phyloP scores from a whole-genome alignment of 2,888 invertebrate species.

The Idaea aversata region DNA sequence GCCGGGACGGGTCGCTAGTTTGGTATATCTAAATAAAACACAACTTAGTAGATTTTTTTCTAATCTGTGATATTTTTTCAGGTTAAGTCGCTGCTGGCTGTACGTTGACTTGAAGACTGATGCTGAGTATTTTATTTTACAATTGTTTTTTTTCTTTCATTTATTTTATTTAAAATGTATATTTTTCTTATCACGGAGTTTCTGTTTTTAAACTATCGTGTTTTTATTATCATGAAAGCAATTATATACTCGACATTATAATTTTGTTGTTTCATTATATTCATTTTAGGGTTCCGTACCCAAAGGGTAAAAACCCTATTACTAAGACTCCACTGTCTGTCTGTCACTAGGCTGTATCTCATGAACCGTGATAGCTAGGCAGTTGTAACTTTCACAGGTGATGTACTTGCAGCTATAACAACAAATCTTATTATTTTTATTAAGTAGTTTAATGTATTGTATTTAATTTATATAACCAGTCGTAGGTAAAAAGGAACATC shows the following conservation, averaged over 20 bases:
- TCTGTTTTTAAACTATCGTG: not conserved
- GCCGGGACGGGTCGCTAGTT: too few relatives aligned
- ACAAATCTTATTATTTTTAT: too few relatives aligned
- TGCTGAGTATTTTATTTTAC: not conserved
- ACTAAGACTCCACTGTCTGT: too few relatives aligned
- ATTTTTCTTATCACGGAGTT: not conserved
- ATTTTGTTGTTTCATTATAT: not conserved
- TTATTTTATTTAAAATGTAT: not conserved
- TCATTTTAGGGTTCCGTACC: not conserved
- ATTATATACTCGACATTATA: slow-evolving; percentile 5
- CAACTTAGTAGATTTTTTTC: too few relatives aligned
- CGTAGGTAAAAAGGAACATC: not conserved
- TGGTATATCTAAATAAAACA: too few relatives aligned
- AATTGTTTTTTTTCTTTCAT: not conserved
- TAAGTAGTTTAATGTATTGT: too few relatives aligned
- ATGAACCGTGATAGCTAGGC: too few relatives aligned
- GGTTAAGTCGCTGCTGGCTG: not conserved
- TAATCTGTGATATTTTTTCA: not conserved
- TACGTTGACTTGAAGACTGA: not conserved
- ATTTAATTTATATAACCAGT: too few relatives aligned
- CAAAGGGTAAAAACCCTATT: too few relatives aligned
- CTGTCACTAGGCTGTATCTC: too few relatives aligned
- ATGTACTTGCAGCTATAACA: too few relatives aligned
- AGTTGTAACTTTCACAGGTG: too few relatives aligned
- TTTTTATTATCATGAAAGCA: not conserved